Evolutionary conservation across 64 coral and sea anemone genomes (phyloP).

Genomic region (Montipora foliosa): DNA sequence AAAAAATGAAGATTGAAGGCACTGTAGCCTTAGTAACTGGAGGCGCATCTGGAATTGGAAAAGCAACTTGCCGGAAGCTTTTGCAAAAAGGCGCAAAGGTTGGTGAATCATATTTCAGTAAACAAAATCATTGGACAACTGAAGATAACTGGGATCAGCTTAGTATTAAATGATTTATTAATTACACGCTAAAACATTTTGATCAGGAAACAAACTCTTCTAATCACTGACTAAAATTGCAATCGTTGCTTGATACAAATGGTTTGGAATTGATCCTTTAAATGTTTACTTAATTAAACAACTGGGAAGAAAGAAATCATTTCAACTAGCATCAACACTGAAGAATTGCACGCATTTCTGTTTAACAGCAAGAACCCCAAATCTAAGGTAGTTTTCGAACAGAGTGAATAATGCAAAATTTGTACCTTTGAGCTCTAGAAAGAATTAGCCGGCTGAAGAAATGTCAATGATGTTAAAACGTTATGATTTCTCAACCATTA

Average conservation of each 20-base stretch:
- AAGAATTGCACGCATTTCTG: too few species aligned
- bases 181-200: not conserved
- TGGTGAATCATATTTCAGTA: not conserved
- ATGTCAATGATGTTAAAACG: too few species aligned
- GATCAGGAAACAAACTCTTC: not conserved
- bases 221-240: too few species aligned
- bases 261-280: not conserved
- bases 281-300: not conserved
- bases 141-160: too few species aligned
- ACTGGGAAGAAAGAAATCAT: not conserved
- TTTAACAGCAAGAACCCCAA: too few species aligned
- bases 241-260: not conserved
- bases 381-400: too few species aligned
- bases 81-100: slow-evolving; percentile 58
- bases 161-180: too few species aligned
- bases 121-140: not conserved
- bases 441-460: not conserved
- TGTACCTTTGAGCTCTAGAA: not conserved
- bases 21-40: slow-evolving; percentile 65
- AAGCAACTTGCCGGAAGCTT: slow-evolving; percentile 48
- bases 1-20: slow-evolving; percentile 64
- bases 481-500: too few species aligned
- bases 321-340: too few species aligned
- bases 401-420: too few species aligned
- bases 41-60: slow-evolving; percentile 67